Evolutionary conservation across 2,113 vertebrate genomes (phyloP).

Genomic region (Nothobranchius furzeri): DNA sequence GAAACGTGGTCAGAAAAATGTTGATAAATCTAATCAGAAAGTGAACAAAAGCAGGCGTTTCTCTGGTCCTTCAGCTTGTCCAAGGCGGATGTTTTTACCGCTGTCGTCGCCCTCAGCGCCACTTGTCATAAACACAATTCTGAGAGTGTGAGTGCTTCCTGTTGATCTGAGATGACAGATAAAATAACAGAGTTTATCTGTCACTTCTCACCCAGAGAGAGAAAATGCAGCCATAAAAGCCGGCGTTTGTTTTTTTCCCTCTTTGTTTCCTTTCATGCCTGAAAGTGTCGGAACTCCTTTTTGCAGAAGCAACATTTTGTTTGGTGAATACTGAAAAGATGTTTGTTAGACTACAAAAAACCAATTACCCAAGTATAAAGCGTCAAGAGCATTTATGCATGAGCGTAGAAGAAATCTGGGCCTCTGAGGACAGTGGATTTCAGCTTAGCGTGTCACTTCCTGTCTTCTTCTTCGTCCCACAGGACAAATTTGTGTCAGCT

Average conservation of each 20-base stretch:
- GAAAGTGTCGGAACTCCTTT: background rate
- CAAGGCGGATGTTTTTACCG: too few species aligned
- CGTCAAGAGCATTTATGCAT: slow-evolving; percentile 32
- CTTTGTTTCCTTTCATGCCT: slow-evolving; percentile 1
- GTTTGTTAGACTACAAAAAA: slow-evolving; percentile 14
- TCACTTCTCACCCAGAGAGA: background rate
- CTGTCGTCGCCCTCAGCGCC: background rate
- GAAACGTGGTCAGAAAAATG: too few species aligned
- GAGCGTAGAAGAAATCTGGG: slow-evolving; percentile 24
- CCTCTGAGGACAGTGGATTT: slow-evolving; percentile 29
- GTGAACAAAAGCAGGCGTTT: too few species aligned
- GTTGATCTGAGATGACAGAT: too few species aligned
- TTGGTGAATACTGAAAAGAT: slow-evolving; percentile 14
- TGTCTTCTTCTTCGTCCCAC: slow-evolving; percentile 39
- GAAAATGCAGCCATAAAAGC: background rate
- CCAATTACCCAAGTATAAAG: slow-evolving; percentile 53
- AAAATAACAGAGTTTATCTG: background rate
- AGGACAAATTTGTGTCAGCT: slow-evolving; percentile 30
- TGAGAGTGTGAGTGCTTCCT: background rate
- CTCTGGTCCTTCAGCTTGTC: too few species aligned
- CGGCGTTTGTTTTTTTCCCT: too few species aligned
- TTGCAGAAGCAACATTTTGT: slow-evolving; percentile 6
- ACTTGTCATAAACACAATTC: background rate
- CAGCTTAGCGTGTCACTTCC: slow-evolving; percentile 44
- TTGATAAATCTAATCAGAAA: too few species aligned